phyloP scores from a whole-genome alignment of 2,113 vertebrate species.

The Pterocles gutturalis region DNA sequence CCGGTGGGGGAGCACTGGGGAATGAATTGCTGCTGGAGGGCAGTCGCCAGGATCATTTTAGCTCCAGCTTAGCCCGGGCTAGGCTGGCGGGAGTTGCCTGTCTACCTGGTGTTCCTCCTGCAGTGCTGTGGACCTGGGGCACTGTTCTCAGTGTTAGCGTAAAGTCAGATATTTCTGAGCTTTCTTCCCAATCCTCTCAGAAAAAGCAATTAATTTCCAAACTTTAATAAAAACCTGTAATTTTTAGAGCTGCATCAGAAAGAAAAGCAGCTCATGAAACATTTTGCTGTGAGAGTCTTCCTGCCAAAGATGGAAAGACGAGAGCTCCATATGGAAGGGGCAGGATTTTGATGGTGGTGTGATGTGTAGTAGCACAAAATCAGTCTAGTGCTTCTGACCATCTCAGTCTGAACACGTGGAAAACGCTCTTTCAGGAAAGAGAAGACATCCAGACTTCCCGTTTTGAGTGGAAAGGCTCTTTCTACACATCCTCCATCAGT shows the following conservation, averaged over 20 bases:
- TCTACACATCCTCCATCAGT: accelerated
- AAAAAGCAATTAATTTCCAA: neutral
- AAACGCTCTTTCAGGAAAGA: neutral
- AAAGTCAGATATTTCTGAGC: neutral
- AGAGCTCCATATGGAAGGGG: neutral
- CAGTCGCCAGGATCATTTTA: accelerated
- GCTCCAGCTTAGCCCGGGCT: neutral
- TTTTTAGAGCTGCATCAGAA: neutral
- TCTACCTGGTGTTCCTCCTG: accelerated
- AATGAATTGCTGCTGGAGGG: neutral
- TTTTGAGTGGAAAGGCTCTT: neutral
- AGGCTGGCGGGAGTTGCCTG: neutral
- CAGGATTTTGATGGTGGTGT: accelerated
- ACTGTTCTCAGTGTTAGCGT: accelerated
- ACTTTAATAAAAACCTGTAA: neutral
- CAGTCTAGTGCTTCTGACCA: neutral
- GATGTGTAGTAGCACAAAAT: neutral
- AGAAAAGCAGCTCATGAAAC: neutral
- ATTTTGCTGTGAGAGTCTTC: no score
- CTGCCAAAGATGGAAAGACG: neutral
- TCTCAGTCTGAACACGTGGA: accelerated
- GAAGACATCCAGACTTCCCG: neutral
- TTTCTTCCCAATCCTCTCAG: neutral
- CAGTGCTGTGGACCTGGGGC: accelerated
- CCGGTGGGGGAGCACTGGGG: accelerated